Conservation (phyloP, 2,888 invertebrate genomes). For the Altica lythri region DNA sequence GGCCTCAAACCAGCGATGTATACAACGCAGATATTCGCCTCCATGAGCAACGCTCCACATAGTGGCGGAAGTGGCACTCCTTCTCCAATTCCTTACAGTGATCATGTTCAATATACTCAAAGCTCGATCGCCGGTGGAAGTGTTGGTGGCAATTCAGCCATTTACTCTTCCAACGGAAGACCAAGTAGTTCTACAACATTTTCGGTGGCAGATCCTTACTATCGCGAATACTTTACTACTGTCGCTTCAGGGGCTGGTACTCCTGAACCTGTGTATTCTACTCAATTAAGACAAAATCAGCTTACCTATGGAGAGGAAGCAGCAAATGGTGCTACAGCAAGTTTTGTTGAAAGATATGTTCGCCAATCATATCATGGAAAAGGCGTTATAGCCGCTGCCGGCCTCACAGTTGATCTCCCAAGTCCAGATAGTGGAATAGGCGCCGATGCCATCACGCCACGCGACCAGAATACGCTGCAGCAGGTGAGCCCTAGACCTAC, state of each 20-base stretch:
- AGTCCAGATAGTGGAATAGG: conserved; percentile 96
- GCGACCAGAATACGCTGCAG: conserved; percentile 87
- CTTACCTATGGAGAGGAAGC: conserved; percentile 63
- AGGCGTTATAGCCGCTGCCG: conserved; percentile 75
- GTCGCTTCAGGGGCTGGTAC: conserved; percentile 62
- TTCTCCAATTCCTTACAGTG: conserved; percentile 65
- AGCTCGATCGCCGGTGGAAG: conserved; percentile 57
- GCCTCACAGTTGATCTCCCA: conserved; percentile 90
- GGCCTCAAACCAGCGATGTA: conserved; percentile 66
- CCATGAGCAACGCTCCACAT: conserved; percentile 58
- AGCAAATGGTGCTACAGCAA: conserved; percentile 63
- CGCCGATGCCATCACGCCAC: conserved; percentile 88
- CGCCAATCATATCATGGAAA: conserved; percentile 72
- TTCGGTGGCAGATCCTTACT: conserved; percentile 73
- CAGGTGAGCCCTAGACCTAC: conserved; percentile 69
- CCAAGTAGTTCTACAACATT: conserved; percentile 63
- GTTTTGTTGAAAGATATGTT: conserved; percentile 72
- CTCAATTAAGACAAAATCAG: conserved; percentile 58
- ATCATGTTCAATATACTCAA: conserved; percentile 49
- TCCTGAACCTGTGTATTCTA: conserved; percentile 60
- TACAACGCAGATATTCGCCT: conserved; percentile 71
- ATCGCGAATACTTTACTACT: conserved; percentile 78
- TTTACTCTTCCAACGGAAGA: conserved; percentile 53
- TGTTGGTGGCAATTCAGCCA: conserved; percentile 56
- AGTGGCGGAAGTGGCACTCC: conserved; percentile 64